These are phyloP conservation scores for Mantis religiosa DNA, from an alignment of 2,888 invertebrate genomes.

Conservation along the genomic window DNA sequence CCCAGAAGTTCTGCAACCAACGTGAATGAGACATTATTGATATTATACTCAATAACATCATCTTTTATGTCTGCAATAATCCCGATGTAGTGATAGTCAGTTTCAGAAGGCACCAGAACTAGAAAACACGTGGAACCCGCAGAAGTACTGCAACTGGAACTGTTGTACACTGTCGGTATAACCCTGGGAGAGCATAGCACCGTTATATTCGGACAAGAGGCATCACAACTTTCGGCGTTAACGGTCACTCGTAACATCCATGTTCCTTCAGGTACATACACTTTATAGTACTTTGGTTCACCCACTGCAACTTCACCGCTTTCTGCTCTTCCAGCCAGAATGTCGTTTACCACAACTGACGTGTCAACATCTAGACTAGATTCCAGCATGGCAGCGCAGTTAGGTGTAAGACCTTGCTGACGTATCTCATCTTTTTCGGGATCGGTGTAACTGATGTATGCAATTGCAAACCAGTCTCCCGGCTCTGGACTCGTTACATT, in stretches of 20 bases:
- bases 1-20: not conserved
- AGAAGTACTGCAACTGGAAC: not conserved
- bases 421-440: conserved; percentile 66
- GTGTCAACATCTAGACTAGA: conserved; percentile 17
- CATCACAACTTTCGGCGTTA: not conserved
- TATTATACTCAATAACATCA: not conserved
- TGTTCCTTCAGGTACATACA: conserved; percentile 34
- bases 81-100: conserved; percentile 36
- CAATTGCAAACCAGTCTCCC: conserved; percentile 76
- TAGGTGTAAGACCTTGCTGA: conserved; percentile 59
- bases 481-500: conserved; percentile 44
- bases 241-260: conserved; percentile 6
- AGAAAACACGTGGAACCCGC: conserved; percentile 32
- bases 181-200: not conserved
- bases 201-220: not conserved
- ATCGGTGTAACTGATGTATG: conserved; percentile 73
- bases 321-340: conserved; percentile 1
- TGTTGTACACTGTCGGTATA: not conserved
- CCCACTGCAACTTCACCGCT: not conserved
- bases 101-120: conserved; percentile 35
- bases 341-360: not conserved
- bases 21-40: not conserved
- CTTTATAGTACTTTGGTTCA: conserved; percentile 29
- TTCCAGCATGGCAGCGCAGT: conserved; percentile 26
- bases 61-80: not conserved